Base-by-base conservation (phyloP, 2,888 invertebrate species). In the Eustalomyia histrio region DNA sequence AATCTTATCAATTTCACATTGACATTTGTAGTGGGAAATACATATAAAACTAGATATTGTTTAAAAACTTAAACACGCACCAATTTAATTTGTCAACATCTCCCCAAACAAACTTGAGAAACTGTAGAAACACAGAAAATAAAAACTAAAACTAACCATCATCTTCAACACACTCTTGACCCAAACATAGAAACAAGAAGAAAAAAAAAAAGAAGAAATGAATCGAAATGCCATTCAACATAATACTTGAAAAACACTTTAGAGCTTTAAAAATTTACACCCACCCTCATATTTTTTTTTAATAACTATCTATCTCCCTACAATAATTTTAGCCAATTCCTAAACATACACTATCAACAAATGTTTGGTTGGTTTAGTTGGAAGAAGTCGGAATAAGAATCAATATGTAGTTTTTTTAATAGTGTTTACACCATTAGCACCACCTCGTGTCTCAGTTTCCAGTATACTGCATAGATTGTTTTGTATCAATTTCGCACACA, bases 1-100 rank as follows among this genome's bases (percentile, higher is more conserved):
- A 73, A 58, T 79, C 73, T 78, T 74, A 71, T 75, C 65, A 75
- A 71, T 71, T 71, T 80, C 65, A 10, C 65, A 67, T 47, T 63
- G 64, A 64, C 53, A 61, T 67, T 67, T 10, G 65, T 78, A 53
- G 35, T 72, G 60, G 65, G n/a, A 33, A 16, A 9, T 43, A 52
- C 16, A 29, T 7, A 60, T 12, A 18, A 39, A 39, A 52, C 52
- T 68, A 33, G 55, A 67, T 63, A 52, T 58, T 65, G 64, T 29
- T 81, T 78, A 52, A 75, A 81, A 81, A 78, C 81, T 81, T 75
- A 71, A 81, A 72, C 81, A 81, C 81, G 81, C 81, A 81, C 81
- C 81, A 81, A 81, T 81, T 81, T 81, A 81, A 81, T 81, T 78
- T 81, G 81, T 81, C 81, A 81, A 78, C 78, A 78, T 65, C 74